Base-by-base conservation (phyloP, 2,113 vertebrate species). In the Electrona antarctica region DNA sequence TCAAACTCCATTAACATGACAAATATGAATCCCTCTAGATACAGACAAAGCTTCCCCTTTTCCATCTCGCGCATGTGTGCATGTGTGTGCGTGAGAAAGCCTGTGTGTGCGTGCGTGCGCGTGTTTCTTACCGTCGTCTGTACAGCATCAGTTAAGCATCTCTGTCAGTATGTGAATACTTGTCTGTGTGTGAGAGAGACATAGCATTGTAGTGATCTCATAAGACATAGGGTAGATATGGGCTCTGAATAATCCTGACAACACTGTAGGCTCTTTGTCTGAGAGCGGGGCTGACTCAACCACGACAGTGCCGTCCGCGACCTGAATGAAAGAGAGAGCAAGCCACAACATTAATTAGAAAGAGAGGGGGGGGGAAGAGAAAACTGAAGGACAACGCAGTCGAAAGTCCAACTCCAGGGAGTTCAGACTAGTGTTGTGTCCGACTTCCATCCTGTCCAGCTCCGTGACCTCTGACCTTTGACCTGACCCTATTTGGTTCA, bases 181-280 rank as follows among this genome's bases (percentile, higher is more conserved):
- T 81, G 77, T 74, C 74, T 89, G 85, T 88, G 81, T 79, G 74
- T 79, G 74, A 9, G 63, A 84, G 80, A 84, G 80, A 85, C 89
- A 88, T 91, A 87, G 86, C 81, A 67, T 58, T 62, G 84, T 72
- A 87, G 62, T 92, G 90, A 92, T 85, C 77, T 92, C 89, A 91
- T 85, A 29, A 77, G 81, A 81, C 59, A 85, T 60, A 11, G 77
- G 78, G 87, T 86, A 85, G 79, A 89, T 85, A 79, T 2, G 61
- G 75, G 84, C 76, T 85, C 79, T 83, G 80, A 82, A 86, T 79
- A 79, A 80, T 65, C 76, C 64, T 46, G 59, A 72, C 60, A 71
- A 62, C 67, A 85, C 88, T 90, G 85, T 86, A 45, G 84, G 66
- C 60, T 21, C 86, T 91, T 91, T 91, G 91, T 92, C 81, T 87